Base-by-base conservation (phyloP, 2,113 vertebrate genomes). In the Chaetops frenatus region DNA sequence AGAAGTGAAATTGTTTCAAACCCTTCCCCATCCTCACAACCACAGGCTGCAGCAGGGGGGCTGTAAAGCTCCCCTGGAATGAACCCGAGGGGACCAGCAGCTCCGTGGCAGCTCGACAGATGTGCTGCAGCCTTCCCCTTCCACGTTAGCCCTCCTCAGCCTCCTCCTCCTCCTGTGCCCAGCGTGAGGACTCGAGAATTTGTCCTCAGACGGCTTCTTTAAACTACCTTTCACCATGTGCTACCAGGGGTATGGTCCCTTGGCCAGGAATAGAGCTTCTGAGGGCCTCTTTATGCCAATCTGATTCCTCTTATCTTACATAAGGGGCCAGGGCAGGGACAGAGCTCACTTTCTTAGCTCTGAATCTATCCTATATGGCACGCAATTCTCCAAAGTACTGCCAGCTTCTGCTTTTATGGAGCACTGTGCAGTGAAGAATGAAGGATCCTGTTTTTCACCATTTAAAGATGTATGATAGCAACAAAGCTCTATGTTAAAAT, bases 401-500 rank as follows among this genome's bases (percentile, higher is more conserved):
- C 65, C 80, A 87, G 91, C 82, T 91, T 71, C 94, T 95, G 78
- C 88, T 97, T 92, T 96, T 94, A 96, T 66, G 92, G 29, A 94
- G 76, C 54, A 10, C 83, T 91, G 91, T 74, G 77, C 86, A 88
- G 86, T 29, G 86, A 88, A 84, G 90, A 90, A 87, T 91, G 79
- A 91, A 94, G 85, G 90, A 95, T 95, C 73, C 90, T 94, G 89
- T 76, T 97, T 95, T 94, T 96, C 96, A 92, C 82, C 89, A 90
- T 95, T 96, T 96, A 95, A 96, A 96, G 95, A 93, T 95, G 91
- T 81, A 96, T 83, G 95, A 94, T 69, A 93, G 91, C 95, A 97
- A 96, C 94, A 96, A 96, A 97, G 92, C 92, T 95, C 84, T 88
- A 79, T 93, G 83, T 92, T 95, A 96, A 97, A 95, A 97, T 96